Evolutionary conservation across 2,113 vertebrate genomes (phyloP).

Genomic region (Neoarius graeffei): DNA sequence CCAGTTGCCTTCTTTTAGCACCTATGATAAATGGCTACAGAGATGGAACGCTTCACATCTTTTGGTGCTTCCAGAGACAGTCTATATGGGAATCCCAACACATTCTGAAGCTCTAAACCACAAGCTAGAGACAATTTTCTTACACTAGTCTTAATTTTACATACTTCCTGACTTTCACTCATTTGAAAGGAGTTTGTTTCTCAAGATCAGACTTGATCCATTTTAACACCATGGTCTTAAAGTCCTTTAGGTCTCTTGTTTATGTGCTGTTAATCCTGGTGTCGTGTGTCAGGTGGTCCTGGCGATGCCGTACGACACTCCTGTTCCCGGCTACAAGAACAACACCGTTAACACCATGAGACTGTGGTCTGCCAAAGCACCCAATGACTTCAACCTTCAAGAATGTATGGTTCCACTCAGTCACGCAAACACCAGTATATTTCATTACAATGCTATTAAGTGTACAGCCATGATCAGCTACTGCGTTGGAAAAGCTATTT

Average conservation of each 20-base stretch:
- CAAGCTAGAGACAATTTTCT: no score
- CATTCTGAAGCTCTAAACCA: no score
- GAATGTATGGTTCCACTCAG: constrained; percentile 73
- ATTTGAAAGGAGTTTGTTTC: background rate
- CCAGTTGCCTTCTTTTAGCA: no score
- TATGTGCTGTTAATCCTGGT: background rate
- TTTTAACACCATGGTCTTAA: background rate
- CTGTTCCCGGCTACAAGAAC: constrained; percentile 86
- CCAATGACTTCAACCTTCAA: constrained; percentile 85
- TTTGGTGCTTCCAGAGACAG: no score
- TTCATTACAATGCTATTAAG: background rate
- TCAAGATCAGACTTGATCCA: background rate
- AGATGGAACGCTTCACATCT: no score
- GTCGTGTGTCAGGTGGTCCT: constrained; percentile 74
- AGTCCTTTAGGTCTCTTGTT: background rate
- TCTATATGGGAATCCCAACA: no score
- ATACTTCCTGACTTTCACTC: background rate
- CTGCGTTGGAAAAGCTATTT: background rate
- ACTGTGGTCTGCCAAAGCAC: constrained; percentile 87
- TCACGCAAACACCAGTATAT: background rate
- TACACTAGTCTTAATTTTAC: background rate
- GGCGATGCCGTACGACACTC: constrained; percentile 87
- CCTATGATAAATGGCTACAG: no score
- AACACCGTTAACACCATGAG: constrained; percentile 91
- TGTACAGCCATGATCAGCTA: background rate